These are phyloP conservation scores for Danio choprae DNA, from an alignment of 2,797 vertebrate genomes.

Conservation along the genomic window DNA sequence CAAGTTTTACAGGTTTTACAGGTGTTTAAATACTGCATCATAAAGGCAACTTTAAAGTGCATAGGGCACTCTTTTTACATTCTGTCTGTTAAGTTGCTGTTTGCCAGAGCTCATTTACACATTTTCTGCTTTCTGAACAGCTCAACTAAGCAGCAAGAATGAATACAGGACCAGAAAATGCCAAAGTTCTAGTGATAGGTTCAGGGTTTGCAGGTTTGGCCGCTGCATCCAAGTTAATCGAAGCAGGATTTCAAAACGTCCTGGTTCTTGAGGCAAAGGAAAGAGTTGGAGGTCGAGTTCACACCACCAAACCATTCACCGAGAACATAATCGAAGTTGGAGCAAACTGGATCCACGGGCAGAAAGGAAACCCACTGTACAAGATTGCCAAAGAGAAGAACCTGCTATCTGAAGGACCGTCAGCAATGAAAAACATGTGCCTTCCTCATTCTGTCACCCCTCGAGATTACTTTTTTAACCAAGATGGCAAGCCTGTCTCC, in stretches of 20 bases:
- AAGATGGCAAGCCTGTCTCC: conserved; percentile 62
- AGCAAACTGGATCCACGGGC: conserved; percentile 73
- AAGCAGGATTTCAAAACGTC: conserved; percentile 64
- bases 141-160: conserved; percentile 28
- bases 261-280: conserved; percentile 66
- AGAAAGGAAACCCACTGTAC: conserved; percentile 67
- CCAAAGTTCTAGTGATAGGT: conserved; percentile 67
- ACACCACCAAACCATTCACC: conserved; percentile 67
- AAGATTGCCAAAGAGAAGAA: conserved; percentile 64
- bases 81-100: not conserved
- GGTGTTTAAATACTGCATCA: not conserved
- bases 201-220: conserved; percentile 70
- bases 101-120: not conserved
- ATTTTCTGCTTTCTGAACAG: not conserved
- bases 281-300: conserved; percentile 65
- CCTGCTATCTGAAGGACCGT: conserved; percentile 59
- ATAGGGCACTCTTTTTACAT: not conserved
- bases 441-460: conserved; percentile 58
- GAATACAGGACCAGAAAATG: not conserved
- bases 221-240: conserved; percentile 61
- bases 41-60: not conserved
- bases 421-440: conserved; percentile 56
- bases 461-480: conserved; percentile 67
- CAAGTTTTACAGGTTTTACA: not conserved
- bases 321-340: conserved; percentile 67